These are phyloP conservation scores for Hedya salicella DNA, from an alignment of 2,888 invertebrate genomes.

Conservation along the genomic window DNA sequence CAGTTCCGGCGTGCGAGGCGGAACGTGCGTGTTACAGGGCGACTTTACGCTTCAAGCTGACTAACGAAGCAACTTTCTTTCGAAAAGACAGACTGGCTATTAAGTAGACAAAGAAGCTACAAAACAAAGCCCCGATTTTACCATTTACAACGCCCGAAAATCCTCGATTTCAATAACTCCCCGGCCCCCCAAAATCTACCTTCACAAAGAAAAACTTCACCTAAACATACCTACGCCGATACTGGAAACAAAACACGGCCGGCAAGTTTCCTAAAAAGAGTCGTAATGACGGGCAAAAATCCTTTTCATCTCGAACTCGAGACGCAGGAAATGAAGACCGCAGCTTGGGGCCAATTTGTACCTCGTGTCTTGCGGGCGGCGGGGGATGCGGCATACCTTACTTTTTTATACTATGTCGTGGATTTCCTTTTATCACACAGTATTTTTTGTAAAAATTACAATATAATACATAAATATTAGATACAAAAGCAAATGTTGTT, in stretches of 20 bases:
- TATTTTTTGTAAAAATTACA: no score
- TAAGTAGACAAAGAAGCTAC: no score
- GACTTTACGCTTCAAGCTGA: no score
- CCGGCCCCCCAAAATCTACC: background rate
- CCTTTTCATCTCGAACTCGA: constrained; percentile 47
- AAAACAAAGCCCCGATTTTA: background rate
- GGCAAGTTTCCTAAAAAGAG: constrained; percentile 42
- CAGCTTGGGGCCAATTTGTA: constrained; percentile 47
- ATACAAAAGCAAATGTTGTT: no score
- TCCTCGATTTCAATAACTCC: background rate
- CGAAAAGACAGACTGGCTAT: no score
- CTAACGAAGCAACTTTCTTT: no score
- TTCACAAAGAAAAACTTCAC: constrained; percentile 20
- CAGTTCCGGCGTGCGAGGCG: no score
- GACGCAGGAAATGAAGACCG: constrained; percentile 68
- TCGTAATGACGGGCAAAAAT: constrained; percentile 44
- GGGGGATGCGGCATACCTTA: constrained; percentile 12
- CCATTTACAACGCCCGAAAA: background rate
- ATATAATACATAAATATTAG: no score
- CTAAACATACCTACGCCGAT: constrained; percentile 26
- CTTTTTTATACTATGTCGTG: no score
- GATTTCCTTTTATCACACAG: no score
- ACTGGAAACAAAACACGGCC: constrained; percentile 40
- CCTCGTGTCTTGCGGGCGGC: background rate
- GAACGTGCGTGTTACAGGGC: no score